Conservation (phyloP, 37 sponge, comb jelly and placozoan species). For the Haliclona indistincta region DNA sequence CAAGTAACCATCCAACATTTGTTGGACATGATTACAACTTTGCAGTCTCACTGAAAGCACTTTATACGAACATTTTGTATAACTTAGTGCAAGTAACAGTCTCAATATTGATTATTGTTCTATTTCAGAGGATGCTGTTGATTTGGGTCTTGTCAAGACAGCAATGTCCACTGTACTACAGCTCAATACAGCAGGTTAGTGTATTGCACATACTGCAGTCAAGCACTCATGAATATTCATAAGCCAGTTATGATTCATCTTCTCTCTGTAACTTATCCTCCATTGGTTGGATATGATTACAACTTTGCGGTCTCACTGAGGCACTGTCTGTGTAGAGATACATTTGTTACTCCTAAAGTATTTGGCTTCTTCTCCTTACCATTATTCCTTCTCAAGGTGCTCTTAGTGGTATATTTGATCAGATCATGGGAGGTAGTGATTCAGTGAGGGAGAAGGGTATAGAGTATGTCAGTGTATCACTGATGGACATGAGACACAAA, state of each 20-base stretch:
- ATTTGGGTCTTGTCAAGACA: slow-evolving; percentile 57
- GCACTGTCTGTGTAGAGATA: no score
- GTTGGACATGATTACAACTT: no score
- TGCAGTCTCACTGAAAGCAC: no score
- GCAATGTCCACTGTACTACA: slow-evolving; percentile 40
- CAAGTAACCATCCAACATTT: no score
- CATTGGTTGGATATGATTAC: no score
- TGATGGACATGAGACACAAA: slow-evolving; percentile 48
- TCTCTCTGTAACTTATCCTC: no score
- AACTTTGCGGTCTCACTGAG: no score
- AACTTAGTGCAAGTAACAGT: no score
- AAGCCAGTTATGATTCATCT: no score
- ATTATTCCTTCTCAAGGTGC: slow-evolving; percentile 15
- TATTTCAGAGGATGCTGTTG: slow-evolving; percentile 50
- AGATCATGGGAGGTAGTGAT: slow-evolving; percentile 61
- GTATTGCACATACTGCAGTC: background rate
- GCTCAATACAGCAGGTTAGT: slow-evolving; percentile 24
- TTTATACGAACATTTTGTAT: no score
- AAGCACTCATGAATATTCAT: no score
- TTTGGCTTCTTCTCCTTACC: background rate
- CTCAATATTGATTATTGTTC: no score
- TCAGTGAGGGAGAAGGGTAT: slow-evolving; percentile 48
- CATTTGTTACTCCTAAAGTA: background rate
- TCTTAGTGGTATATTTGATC: slow-evolving; percentile 59
- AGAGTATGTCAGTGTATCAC: slow-evolving; percentile 43